Conservation (phyloP, 2,888 invertebrate species). For the Drosophila nigritarsus region DNA sequence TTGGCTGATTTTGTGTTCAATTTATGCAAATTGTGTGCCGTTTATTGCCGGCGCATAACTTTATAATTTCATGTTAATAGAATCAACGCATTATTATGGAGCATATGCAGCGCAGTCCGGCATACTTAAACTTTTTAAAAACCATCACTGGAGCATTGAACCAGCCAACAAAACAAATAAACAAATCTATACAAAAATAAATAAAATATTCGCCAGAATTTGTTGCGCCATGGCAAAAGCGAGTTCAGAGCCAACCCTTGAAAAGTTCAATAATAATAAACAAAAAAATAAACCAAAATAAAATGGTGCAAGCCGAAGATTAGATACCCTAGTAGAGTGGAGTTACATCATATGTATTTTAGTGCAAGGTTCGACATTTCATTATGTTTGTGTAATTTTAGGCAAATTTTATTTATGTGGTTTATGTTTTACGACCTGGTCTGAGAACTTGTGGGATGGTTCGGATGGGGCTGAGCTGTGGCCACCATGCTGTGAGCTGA, state of each 20-base stretch:
- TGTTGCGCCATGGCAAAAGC: constrained; percentile 33
- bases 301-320: background rate
- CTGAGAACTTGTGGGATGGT: too few relatives aligned
- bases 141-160: constrained; percentile 46
- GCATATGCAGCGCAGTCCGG: constrained; percentile 1
- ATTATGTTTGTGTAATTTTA: background rate
- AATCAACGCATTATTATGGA: constrained; percentile 26
- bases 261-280: constrained; percentile 45
- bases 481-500: background rate
- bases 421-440: background rate
- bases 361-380: background rate
- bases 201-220: constrained; percentile 34
- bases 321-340: background rate
- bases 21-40: background rate
- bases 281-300: background rate
- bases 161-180: constrained; percentile 26
- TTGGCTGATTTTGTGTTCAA: constrained; percentile 1
- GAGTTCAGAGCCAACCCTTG: constrained; percentile 38
- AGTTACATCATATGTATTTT: background rate
- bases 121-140: constrained; percentile 28
- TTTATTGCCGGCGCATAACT: background rate
- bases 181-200: constrained; percentile 17
- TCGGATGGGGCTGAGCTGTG: too few relatives aligned
- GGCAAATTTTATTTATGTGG: background rate
- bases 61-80: constrained; percentile 26